Conservation (phyloP, 2,797 vertebrate genomes). For the Tangara arthus region DNA sequence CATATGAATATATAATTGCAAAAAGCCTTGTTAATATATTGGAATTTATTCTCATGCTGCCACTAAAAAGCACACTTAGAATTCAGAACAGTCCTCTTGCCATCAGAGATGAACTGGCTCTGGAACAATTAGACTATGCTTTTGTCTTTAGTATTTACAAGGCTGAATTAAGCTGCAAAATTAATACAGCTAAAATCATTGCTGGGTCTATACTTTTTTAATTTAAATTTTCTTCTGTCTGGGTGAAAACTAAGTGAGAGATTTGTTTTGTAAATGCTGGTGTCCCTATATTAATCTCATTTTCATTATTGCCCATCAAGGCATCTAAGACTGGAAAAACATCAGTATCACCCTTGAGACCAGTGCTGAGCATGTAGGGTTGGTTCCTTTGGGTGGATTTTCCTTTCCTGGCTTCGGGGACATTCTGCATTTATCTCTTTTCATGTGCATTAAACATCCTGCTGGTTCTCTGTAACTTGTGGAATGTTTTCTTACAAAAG, state of each 20-base stretch:
- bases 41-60: not conserved
- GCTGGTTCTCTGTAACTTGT: not conserved
- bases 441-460: not conserved
- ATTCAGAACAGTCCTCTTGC: conserved; percentile 1
- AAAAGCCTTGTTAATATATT: not conserved
- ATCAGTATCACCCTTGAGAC: not conserved
- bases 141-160: conserved; percentile 20
- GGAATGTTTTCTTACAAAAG: not conserved
- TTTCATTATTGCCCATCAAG: not conserved
- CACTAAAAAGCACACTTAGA: conserved; percentile 4
- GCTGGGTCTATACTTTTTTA: not conserved
- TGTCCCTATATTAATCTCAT: not conserved
- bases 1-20: not conserved
- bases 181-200: not conserved
- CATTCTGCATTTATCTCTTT: not conserved
- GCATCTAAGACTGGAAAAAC: not conserved
- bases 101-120: conserved; percentile 14
- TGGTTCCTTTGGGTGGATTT: not conserved
- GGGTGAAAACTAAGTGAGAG: not conserved
- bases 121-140: not conserved
- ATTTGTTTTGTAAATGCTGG: not conserved
- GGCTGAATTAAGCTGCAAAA: not conserved
- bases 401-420: not conserved
- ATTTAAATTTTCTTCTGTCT: not conserved
- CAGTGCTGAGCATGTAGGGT: not conserved